Evolutionary conservation across 2,888 invertebrate species (phyloP).

Genomic region (Leptarthrus brevirostris): DNA sequence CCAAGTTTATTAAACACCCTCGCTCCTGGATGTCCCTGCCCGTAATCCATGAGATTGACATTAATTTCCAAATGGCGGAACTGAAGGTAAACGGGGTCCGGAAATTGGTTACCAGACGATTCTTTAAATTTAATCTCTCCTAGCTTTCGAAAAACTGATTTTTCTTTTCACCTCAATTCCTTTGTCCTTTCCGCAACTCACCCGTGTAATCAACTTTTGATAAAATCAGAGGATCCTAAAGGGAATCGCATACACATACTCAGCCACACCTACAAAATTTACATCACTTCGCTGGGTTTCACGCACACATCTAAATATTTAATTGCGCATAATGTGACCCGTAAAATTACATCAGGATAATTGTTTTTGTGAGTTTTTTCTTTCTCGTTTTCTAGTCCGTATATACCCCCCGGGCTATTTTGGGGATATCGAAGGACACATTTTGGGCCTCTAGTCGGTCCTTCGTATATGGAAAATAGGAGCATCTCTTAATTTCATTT

Average conservation of each 20-base stretch:
- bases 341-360: slow-evolving; percentile 50
- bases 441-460: too few species aligned
- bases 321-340: slow-evolving; percentile 49
- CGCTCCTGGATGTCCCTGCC: background rate
- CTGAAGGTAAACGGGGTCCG: slow-evolving; percentile 39
- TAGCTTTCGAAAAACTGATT: slow-evolving; percentile 19
- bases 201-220: slow-evolving; percentile 46
- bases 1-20: slow-evolving; percentile 32
- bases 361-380: slow-evolving; percentile 49
- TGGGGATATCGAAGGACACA: background rate
- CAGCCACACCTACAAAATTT: too few species aligned
- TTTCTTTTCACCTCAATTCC: slow-evolving; percentile 43
- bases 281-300: too few species aligned
- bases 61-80: slow-evolving; percentile 43
- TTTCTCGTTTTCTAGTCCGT: slow-evolving; percentile 14
- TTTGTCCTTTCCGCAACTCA: slow-evolving; percentile 46
- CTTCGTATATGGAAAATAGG: background rate
- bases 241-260: too few species aligned
- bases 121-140: slow-evolving; percentile 36
- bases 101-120: slow-evolving; percentile 37
- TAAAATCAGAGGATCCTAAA: slow-evolving; percentile 27
- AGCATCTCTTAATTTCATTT: slow-evolving; percentile 46
- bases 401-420: too few species aligned
- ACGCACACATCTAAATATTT: slow-evolving; percentile 48
- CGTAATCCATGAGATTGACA: slow-evolving; percentile 43